Evolutionary conservation across 1,140 invertebrate genomes (phyloP).

Genomic region (Drosophila subpulchrella): DNA sequence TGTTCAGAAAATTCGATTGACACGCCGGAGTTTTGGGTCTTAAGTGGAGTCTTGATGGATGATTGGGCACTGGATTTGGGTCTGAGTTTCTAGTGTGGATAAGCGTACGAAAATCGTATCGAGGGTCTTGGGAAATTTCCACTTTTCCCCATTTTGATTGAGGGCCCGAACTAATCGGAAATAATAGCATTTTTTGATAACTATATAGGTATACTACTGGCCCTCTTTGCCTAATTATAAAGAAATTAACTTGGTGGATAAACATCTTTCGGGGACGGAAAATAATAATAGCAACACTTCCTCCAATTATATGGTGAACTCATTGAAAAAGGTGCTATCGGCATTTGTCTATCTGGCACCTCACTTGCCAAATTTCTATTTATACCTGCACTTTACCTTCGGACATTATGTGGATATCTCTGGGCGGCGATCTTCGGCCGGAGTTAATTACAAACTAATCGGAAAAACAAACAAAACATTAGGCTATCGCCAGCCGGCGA

Average conservation of each 20-base stretch:
- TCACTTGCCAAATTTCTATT: slow-evolving; percentile 42
- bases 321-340: slow-evolving; percentile 74
- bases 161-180: slow-evolving; percentile 47
- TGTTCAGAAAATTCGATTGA: slow-evolving; percentile 44
- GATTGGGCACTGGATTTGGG: slow-evolving; percentile 31
- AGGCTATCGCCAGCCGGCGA: slow-evolving; percentile 62
- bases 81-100: slow-evolving; percentile 51
- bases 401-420: slow-evolving; percentile 31
- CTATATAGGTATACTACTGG: slow-evolving; percentile 11
- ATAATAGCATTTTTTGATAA: slow-evolving; percentile 52
- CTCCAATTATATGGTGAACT: slow-evolving; percentile 59
- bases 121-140: slow-evolving; percentile 47
- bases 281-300: slow-evolving; percentile 47
- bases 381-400: slow-evolving; percentile 13
- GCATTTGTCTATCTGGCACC: slow-evolving; percentile 80
- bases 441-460: slow-evolving; percentile 83
- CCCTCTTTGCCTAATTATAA: slow-evolving; percentile 64
- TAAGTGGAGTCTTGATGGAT: slow-evolving; percentile 57
- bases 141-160: slow-evolving; percentile 43
- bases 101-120: slow-evolving; percentile 69
- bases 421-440: slow-evolving; percentile 24
- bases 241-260: slow-evolving; percentile 75
- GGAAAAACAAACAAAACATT: slow-evolving; percentile 76
- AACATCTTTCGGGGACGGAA: slow-evolving; percentile 37
- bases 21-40: slow-evolving; percentile 44